A percentile compares a stretch with the other conserved stretches of the same genome.
These are phyloP conservation scores for Meleagris gallopavo DNA, from an alignment of 2,113 vertebrate genomes.

Conservation along the genomic window DNA sequence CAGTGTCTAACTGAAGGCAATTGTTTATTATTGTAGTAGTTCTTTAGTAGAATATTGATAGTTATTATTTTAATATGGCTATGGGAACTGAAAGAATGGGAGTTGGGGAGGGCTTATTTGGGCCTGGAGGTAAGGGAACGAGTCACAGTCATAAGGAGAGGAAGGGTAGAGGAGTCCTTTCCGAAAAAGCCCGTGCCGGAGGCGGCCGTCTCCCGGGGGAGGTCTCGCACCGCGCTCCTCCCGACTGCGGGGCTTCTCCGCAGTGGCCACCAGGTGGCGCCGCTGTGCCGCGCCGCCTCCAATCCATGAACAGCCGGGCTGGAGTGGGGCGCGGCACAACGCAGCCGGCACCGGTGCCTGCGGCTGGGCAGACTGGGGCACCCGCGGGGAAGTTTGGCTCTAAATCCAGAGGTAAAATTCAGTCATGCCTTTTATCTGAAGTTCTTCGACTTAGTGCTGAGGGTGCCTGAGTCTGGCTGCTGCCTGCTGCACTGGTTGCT, in stretches of 20 bases:
- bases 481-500: fast-evolving
- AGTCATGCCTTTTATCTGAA: fast-evolving
- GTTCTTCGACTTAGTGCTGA: background rate
- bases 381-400: no score
- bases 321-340: no score
- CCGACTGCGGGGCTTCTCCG: background rate
- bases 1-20: background rate
- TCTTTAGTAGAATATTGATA: background rate
- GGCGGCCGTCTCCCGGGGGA: no score
- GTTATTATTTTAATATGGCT: background rate
- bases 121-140: no score
- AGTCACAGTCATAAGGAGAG: background rate
- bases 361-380: no score
- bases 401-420: background rate
- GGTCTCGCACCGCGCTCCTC: fast-evolving
- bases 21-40: background rate
- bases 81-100: background rate
- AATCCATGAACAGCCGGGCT: no score
- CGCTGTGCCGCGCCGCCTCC: background rate
- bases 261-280: background rate
- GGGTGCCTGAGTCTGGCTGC: background rate
- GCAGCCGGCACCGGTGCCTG: no score
- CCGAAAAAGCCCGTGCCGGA: fast-evolving
- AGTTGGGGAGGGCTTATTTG: background rate
- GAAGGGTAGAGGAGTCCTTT: fast-evolving